Base-by-base conservation (phyloP, 2,113 vertebrate genomes). In the Tachysurus fulvidraco region DNA sequence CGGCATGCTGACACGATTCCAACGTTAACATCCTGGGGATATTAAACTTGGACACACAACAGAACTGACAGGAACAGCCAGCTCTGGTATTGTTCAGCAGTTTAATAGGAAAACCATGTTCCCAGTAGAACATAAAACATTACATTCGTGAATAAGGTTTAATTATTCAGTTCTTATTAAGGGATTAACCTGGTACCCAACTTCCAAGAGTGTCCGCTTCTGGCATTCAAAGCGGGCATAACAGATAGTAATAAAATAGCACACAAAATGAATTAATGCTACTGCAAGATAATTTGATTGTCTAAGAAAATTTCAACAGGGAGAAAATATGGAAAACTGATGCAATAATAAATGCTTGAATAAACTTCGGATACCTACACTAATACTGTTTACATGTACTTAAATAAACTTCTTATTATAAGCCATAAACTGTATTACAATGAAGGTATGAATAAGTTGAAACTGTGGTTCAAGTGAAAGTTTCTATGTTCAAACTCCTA, bases 1-100 rank as follows among this genome's bases (percentile, higher is more conserved):
- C 86, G 76, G 71, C 23, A 55, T 50, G 85, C 83, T 59, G 71
- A 88, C 59, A 81, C 76, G 11, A 74, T 82, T 90, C 91, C 91
- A 90, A 90, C 84, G 90, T 88, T 89, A 89, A 90, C 87, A 91
- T 91, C 89, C 87, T 59, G 87, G 83, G 88, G 87, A 86, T 90
- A 88, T 85, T 88, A 88, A 85, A 86, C 87, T 86, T 90, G 88
- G 89, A 89, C 19, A 57, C 74, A 88, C 77, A 85, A 83, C 81
- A 90, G 84, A 80, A 67, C 59, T 64, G 71, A 83, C 52, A 65
- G 59, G 46, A 73, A 87, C 4, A 85, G 77, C 41, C 44, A 28
- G 67, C 81, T 87, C 88, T 87, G 87, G 85, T 83, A 85, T 87
- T 89, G 88, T 88, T 88, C 87, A 87, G 36, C 54, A 36, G 46